Percentiles rank a stretch among this genome's conserved stretches.
Evolutionary conservation across 2,797 vertebrate genomes (phyloP).

Genomic region (Babyrousa celebensis): DNA sequence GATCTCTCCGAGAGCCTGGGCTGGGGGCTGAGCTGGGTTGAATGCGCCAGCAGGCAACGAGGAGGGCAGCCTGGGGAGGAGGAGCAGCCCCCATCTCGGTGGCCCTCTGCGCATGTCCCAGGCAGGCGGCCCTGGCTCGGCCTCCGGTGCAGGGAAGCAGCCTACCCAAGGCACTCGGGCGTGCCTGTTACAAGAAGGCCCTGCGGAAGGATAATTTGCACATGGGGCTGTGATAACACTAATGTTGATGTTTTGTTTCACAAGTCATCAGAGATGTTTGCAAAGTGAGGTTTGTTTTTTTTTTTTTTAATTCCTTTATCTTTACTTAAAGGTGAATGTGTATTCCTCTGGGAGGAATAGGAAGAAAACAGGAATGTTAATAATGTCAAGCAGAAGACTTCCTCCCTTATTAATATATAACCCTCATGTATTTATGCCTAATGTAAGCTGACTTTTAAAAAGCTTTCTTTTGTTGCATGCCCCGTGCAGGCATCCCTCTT

Average conservation of each 20-base stretch:
- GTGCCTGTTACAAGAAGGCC: slow-evolving; percentile 88
- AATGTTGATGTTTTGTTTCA: slow-evolving; percentile 92
- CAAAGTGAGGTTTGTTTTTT: slow-evolving; percentile 90
- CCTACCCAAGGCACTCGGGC: slow-evolving; percentile 77
- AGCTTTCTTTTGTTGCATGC: slow-evolving; percentile 92
- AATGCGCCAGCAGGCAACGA: neutral
- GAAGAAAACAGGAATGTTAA: slow-evolving; percentile 92
- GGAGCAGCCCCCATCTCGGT: neutral
- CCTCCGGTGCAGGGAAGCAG: neutral
- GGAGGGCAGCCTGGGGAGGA: neutral
- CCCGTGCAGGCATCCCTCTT: slow-evolving; percentile 88
- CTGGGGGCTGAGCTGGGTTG: neutral
- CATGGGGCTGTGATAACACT: slow-evolving; percentile 91
- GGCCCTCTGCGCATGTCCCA: slow-evolving; percentile 54
- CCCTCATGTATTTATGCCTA: slow-evolving; percentile 92
- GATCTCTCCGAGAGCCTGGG: slow-evolving; percentile 10
- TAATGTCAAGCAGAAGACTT: slow-evolving; percentile 93
- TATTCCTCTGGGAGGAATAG: slow-evolving; percentile 95
- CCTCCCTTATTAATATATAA: slow-evolving; percentile 94
- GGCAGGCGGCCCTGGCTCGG: slow-evolving; percentile 73
- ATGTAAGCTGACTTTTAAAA: slow-evolving; percentile 91
- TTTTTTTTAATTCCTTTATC: slow-evolving; percentile 93
- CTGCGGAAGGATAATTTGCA: slow-evolving; percentile 90
- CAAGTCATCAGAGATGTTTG: slow-evolving; percentile 92
- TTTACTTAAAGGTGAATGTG: slow-evolving; percentile 94